Percentiles rank a stretch among this genome's conserved stretches.
These are phyloP conservation scores for Cyclophora punctaria DNA, from an alignment of 2,888 invertebrate species.

Conservation along the genomic window DNA sequence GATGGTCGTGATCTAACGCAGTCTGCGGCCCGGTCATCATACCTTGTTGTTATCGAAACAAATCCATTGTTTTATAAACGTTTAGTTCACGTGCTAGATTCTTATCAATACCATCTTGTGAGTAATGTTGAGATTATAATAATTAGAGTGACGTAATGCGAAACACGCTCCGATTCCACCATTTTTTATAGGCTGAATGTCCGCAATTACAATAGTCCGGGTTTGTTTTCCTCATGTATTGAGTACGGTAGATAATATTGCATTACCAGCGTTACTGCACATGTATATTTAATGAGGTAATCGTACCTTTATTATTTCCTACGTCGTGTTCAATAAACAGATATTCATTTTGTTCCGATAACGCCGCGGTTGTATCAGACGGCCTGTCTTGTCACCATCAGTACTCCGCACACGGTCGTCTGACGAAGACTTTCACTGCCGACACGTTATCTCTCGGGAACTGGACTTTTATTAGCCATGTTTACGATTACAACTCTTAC, in stretches of 20 bases:
- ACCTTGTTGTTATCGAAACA: conserved; percentile 28
- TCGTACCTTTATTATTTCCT: too few species aligned
- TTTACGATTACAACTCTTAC: conserved; percentile 10
- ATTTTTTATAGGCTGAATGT: neutral
- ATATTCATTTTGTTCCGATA: too few species aligned
- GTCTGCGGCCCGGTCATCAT: conserved; percentile 34
- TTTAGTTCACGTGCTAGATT: conserved; percentile 23
- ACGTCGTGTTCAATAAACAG: neutral
- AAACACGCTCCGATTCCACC: conserved; percentile 17
- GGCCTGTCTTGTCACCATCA: neutral
- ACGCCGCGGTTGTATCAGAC: too few species aligned
- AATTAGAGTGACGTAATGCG: conserved; percentile 23
- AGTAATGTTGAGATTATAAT: conserved; percentile 14
- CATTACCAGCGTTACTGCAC: too few species aligned
- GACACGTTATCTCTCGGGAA: conserved; percentile 6
- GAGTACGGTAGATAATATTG: too few species aligned
- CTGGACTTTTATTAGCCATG: conserved; percentile 10
- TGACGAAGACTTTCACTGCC: conserved; percentile 16
- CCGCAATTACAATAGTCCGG: too few species aligned
- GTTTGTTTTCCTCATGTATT: neutral
- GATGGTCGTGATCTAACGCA: conserved; percentile 5
- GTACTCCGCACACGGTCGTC: conserved; percentile 4
- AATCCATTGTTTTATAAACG: conserved; percentile 11
- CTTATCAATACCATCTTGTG: conserved; percentile 20
- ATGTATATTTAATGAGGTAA: too few species aligned